phyloP scores from a whole-genome alignment of 1,140 invertebrate genomes.

The Drosophila lowei region DNA sequence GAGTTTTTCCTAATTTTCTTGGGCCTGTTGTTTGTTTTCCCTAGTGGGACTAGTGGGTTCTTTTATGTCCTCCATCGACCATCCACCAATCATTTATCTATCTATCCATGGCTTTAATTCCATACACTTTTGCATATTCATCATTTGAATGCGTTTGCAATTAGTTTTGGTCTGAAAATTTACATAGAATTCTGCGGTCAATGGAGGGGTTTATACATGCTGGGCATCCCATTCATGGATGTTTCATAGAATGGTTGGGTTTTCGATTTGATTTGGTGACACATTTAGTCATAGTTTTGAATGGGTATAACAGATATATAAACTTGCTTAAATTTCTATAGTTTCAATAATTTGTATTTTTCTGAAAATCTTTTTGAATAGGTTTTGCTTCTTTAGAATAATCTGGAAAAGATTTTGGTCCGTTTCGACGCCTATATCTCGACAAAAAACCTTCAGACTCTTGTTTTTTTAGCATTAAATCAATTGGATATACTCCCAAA shows the following conservation, averaged over 20 bases:
- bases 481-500: no score
- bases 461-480: no score
- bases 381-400: no score
- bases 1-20: slow-evolving; percentile 13
- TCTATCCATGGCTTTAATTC: slow-evolving; percentile 33
- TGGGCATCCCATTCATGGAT: slow-evolving; percentile 14
- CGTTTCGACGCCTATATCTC: no score
- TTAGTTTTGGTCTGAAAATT: slow-evolving; percentile 55
- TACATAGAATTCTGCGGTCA: slow-evolving; percentile 31
- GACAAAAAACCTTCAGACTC: no score
- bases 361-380: no score
- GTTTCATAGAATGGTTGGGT: background rate
- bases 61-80: slow-evolving; percentile 6
- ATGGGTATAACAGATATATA: no score
- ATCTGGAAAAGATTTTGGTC: no score
- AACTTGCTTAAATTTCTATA: no score
- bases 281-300: no score
- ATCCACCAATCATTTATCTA: slow-evolving; percentile 1
- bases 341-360: no score
- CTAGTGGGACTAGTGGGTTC: slow-evolving; percentile 6
- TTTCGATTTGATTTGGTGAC: slow-evolving; percentile 6
- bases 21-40: slow-evolving; percentile 30
- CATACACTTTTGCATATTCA: slow-evolving; percentile 64
- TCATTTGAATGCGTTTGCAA: slow-evolving; percentile 40
- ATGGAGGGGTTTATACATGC: slow-evolving; percentile 23